Evolutionary conservation across 2,797 vertebrate genomes (phyloP), one percentile per base, ranked within the genome.

Genomic region (Chaetophractus vellerosus): DNA sequence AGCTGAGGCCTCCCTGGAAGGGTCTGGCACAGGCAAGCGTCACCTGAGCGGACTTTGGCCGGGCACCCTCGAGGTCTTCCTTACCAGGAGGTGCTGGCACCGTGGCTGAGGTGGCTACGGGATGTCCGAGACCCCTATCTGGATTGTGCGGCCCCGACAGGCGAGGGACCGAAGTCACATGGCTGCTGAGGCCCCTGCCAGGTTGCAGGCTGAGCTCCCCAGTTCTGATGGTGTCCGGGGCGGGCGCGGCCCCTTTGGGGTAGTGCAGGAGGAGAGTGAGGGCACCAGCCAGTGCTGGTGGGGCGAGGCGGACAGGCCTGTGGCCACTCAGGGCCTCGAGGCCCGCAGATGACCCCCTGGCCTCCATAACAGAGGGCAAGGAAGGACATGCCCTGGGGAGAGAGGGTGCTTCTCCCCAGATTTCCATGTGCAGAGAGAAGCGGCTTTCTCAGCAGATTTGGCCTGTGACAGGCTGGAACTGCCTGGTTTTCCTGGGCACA

Each of bases 231-330:
- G 45, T 9, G 38, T 38, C 3, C 28, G 4, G 21, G 23, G 4
- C 21, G 33, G 63, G 36, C 38, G 21, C 2, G 24, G n/a, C 3
- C 36, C 14, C 19, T 6, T 15, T 0, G 2, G 28, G 6, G 10
- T 11, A 1, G 4, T 0, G 5, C 9, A 1, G 2, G 24, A 55
- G 6, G 1, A 36, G 28, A 33, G 0, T 19, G 1, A 52, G 23
- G 33, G 6, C 10, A 59, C 41, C 11, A 15, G 94, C 14, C 72
- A 23, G 41, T 2, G 2, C 31, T 36, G 36, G 36, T 63, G 15
- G 8, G 4, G 1, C 18, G 52, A 5, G 14, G 26, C n/a, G 16
- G 48, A 41, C 23, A 41, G 80, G 19, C 11, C 19, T 4, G 24
- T 1, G 38, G 41, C 24, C 4, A 21, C 52, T 16, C 55, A 9